Percentiles rank a stretch among this genome's conserved stretches.
phyloP scores from a whole-genome alignment of 2,113 vertebrate species.

The Mirza zaza region DNA sequence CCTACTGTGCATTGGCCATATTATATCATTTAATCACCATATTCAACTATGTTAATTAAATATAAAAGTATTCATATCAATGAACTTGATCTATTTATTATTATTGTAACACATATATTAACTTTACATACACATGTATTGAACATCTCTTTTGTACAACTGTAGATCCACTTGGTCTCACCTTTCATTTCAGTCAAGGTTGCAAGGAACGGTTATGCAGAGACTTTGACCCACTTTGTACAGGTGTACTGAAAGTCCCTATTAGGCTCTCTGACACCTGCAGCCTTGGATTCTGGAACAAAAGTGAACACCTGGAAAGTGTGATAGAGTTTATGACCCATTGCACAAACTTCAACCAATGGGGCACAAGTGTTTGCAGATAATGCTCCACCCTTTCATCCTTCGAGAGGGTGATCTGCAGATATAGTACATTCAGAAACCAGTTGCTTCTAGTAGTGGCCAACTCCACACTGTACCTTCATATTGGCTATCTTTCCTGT shows the following conservation, averaged over 20 bases:
- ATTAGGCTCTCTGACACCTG: not conserved
- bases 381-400: not conserved
- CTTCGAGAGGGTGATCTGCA: not conserved
- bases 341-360: not conserved
- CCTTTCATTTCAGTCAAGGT: not conserved
- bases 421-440: not conserved
- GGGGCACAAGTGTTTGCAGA: not conserved
- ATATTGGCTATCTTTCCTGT: not conserved
- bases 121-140: not conserved
- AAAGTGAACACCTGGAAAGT: not conserved
- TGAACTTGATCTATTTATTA: not conserved
- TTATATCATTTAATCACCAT: not conserved
- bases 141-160: not conserved
- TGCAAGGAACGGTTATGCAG: not conserved
- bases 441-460: not conserved
- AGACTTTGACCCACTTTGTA: not conserved
- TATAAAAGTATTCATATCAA: not conserved
- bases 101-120: not conserved
- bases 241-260: not conserved
- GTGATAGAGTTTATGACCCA: not conserved
- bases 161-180: not conserved
- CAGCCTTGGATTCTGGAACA: not conserved
- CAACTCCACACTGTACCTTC: not conserved
- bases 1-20: not conserved
- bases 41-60: not conserved